A percentile compares a stretch with the other conserved stretches of the same genome.
These are phyloP conservation scores for Artemia sinica DNA, from an alignment of 2,888 invertebrate genomes.

Conservation along the genomic window DNA sequence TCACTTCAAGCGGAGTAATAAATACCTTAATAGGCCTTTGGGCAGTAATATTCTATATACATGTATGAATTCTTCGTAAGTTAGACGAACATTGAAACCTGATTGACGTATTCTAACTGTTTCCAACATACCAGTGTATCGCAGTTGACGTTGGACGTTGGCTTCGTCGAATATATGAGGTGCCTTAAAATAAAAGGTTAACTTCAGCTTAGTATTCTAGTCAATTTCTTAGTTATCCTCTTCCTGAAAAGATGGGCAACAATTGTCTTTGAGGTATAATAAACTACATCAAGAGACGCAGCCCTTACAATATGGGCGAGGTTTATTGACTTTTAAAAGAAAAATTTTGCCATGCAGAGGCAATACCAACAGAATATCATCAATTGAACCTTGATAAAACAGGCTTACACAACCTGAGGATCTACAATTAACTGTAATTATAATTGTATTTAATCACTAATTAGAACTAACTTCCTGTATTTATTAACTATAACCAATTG, in stretches of 20 bases:
- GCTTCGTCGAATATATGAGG: constrained; percentile 84
- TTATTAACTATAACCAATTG: no score
- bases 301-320: background rate
- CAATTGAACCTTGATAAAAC: no score
- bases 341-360: no score
- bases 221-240: background rate
- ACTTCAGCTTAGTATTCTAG: background rate
- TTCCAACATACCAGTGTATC: constrained; percentile 92
- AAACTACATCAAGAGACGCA: background rate
- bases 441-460: no score
- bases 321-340: background rate
- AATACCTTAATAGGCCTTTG: constrained; percentile 50
- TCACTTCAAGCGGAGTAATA: no score
- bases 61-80: constrained; percentile 85
- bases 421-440: no score
- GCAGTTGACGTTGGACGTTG: constrained; percentile 69
- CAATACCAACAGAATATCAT: no score
- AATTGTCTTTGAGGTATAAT: constrained; percentile 15
- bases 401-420: no score
- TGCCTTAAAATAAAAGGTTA: constrained; percentile 35
- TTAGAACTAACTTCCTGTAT: no score
- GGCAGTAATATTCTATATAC: constrained; percentile 75
- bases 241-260: background rate
- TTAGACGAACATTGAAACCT: constrained; percentile 80
- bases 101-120: constrained; percentile 86